phyloP scores from a whole-genome alignment of 2,113 vertebrate species.

The Proterorhinus semilunaris region DNA sequence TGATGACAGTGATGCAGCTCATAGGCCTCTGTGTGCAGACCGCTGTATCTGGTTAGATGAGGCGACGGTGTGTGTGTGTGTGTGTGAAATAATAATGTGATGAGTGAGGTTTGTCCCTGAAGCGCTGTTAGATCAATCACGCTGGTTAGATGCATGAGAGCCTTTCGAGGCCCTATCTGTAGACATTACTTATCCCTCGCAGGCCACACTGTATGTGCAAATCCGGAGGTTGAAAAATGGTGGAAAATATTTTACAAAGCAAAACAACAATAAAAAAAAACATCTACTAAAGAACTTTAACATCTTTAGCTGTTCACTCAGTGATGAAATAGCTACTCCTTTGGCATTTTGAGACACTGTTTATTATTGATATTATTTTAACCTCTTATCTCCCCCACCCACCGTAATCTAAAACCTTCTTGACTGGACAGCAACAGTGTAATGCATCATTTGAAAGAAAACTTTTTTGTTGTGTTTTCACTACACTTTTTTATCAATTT shows the following conservation, averaged over 20 bases:
- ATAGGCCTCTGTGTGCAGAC: slow-evolving; percentile 12
- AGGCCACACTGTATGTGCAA: neutral
- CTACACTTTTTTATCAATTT: too few species aligned
- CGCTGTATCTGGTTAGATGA: slow-evolving; percentile 20
- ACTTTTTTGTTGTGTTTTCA: too few species aligned
- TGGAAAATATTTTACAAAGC: neutral
- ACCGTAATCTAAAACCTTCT: too few species aligned
- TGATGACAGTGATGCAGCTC: neutral
- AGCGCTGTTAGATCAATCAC: slow-evolving; percentile 51
- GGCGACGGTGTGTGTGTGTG: slow-evolving; percentile 31
- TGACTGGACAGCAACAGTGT: too few species aligned
- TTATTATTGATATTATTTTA: too few species aligned
- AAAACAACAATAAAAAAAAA: too few species aligned
- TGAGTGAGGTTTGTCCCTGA: slow-evolving; percentile 43
- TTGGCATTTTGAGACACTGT: too few species aligned
- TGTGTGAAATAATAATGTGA: slow-evolving; percentile 59
- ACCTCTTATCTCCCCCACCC: too few species aligned
- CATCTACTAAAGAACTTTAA: too few species aligned
- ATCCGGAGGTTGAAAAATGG: neutral
- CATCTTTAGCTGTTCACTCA: too few species aligned
- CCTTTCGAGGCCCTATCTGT: slow-evolving; percentile 42
- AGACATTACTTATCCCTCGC: slow-evolving; percentile 19
- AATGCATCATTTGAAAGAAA: too few species aligned
- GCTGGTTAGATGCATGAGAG: slow-evolving; percentile 36
- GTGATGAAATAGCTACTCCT: too few species aligned